Evolutionary conservation across 2,888 invertebrate species (phyloP).

Genomic region (Synergus gifuensis): DNA sequence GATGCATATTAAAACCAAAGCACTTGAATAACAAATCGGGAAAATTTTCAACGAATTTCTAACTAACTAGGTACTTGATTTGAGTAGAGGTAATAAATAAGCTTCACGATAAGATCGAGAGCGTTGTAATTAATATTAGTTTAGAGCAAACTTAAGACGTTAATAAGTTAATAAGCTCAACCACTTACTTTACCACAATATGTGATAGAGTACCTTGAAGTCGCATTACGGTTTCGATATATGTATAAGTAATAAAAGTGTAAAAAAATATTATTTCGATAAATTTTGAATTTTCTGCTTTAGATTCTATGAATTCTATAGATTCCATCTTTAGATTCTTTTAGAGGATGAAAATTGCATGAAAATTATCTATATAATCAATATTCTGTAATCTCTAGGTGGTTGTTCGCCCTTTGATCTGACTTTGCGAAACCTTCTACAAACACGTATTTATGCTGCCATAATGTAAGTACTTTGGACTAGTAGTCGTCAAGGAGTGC

Average conservation of each 20-base stretch:
- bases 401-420: constrained; percentile 16
- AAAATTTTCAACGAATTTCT: constrained; percentile 12
- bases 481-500: constrained; percentile 18
- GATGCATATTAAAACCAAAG: background rate
- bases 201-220: background rate
- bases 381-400: constrained; percentile 31
- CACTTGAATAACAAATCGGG: background rate
- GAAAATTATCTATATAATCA: background rate
- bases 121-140: constrained; percentile 32
- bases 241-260: background rate
- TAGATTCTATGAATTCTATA: no score
- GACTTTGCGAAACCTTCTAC: constrained; percentile 29
- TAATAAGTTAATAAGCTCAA: constrained; percentile 29
- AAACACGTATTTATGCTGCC: constrained; percentile 9
- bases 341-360: background rate
- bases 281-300: background rate
- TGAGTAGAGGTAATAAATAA: constrained; percentile 27
- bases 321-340: no score
- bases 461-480: constrained; percentile 15
- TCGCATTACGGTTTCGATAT: no score
- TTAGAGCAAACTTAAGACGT: background rate
- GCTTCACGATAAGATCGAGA: constrained; percentile 11
- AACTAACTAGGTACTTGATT: constrained; percentile 23
- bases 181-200: background rate
- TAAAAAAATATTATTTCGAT: background rate